phyloP scores from a whole-genome alignment of 2,888 invertebrate genomes.

The Dascillus cervinus region DNA sequence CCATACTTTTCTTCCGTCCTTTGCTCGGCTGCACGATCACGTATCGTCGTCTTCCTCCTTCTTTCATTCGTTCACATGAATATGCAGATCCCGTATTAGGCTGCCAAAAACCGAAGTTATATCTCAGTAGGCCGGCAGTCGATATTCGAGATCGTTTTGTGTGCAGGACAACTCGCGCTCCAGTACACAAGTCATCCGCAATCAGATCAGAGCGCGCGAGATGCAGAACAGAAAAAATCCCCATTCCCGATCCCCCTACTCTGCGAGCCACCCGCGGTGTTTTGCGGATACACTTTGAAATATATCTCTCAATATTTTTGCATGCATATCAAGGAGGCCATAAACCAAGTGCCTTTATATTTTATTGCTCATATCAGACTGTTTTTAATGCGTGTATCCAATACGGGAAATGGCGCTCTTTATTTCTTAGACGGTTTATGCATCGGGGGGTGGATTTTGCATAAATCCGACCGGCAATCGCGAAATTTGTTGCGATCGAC shows the following conservation, averaged over 20 bases:
- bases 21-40: conserved; percentile 20
- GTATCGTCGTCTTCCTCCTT: conserved; percentile 18
- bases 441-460: conserved; percentile 14
- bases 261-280: conserved; percentile 24
- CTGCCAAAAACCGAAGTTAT: conserved; percentile 41
- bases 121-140: conserved; percentile 31
- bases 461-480: conserved; percentile 15
- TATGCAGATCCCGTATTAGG: conserved; percentile 42
- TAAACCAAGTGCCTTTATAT: conserved; percentile 39
- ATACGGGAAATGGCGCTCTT: conserved; percentile 34
- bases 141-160: conserved; percentile 29
- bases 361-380: conserved; percentile 37
- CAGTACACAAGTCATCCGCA: too few species aligned
- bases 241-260: conserved; percentile 1
- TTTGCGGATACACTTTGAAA: conserved; percentile 29
- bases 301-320: conserved; percentile 38
- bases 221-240: conserved; percentile 6
- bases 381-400: conserved; percentile 40
- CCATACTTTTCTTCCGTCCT: conserved; percentile 29
- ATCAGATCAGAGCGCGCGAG: conserved; percentile 12
- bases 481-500: too few species aligned
- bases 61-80: conserved; percentile 35
- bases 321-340: conserved; percentile 37
- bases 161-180: conserved; percentile 3
- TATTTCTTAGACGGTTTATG: conserved; percentile 17